Evolutionary conservation across 1,140 invertebrate genomes (phyloP), one percentile per base, ranked within the genome.

Genomic region (Drosophila sechellia): DNA sequence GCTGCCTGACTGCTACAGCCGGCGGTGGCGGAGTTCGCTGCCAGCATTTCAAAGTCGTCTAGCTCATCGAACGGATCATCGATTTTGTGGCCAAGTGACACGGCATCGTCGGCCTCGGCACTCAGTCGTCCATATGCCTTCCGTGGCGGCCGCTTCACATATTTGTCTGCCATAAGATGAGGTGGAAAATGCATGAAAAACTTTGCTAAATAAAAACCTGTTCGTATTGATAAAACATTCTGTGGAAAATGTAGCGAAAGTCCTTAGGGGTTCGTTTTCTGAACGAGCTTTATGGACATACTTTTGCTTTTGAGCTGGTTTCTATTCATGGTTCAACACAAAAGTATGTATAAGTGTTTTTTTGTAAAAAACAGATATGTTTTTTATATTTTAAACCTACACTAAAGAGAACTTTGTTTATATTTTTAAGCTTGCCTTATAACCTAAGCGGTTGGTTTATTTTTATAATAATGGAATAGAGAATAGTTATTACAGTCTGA

Each of bases 21-120:
- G 48, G 69, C 71, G 49, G 76, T 69, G 53, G 64, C 78, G 50
- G 77, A 70, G 58, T 71, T 79, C 31, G 84, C 75, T 72, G 84
- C 64, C 66, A 91, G 79, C 83, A 92, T 90, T 81, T 91, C 84
- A 80, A 91, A 92, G 72, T 92, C 90, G 83, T 92, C 91, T 64
- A 91, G 74, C 66, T 92, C 87, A 65, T 92, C 91, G 60, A 90
- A 92, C 42, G 91, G 84, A 92, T 92, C 87, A 90, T 92, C 90
- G 81, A 91, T 91, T 90, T 90, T 91, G 69, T 87, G 83, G 70
- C 81, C 77, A 40, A 81, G 52, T 56, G 81, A 84, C 63, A 90
- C 81, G 71, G 56, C 76, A 83, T 92, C 92, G 76, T 91, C 90
- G 27, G 83, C 85, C 65, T 91, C 90, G 50, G 86, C 86, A 55